Evolutionary conservation across 2,888 invertebrate genomes (phyloP), one percentile per base, ranked within the genome.

Genomic region (Tupiocoris notatus): DNA sequence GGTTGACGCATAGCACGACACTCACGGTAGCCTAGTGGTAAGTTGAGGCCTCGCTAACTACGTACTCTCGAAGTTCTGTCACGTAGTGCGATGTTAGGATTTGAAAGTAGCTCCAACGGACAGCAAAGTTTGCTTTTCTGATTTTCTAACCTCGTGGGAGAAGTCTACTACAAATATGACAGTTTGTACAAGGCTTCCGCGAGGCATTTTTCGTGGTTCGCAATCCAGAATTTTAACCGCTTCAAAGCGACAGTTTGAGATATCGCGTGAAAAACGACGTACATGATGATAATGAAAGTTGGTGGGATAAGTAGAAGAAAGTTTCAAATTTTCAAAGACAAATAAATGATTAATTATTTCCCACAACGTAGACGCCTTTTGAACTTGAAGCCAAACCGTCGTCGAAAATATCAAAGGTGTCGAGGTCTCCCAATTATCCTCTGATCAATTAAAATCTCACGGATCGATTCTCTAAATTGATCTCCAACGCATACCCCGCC

Each of bases 371-470:
- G 39, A 39, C 39, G 12, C 39, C 39, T 39, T 39, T 39, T 39
- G 39, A 39, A 39, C 39, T 12, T 3, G 39, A 12, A 39, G 39
- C 39, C 39, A 39, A 39, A 39, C 12, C 12, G 39, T n/a, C n/a
- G n/a, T n/a, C n/a, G n/a, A n/a, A 39, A 39, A 39, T 39, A 39
- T 39, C 39, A 39, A 39, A 39, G 39, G 39, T 39, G 12, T 18
- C 57, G 54, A 22, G 63, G 6, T 21, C 39, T 9, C 56, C 57
- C 58, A 70, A 70, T 70, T 70, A 70, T 59, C 59, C 24, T 12
- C 59, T 18, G 61, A 70, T 70, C 70, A 70, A 70, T 70, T 70
- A 70, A 70, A 70, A 70, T 70, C 70, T 70, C 70, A 70, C 70
- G 70, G 70, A 23, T 70, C 70, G 70, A 70, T 70, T 59, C 70